Evolutionary conservation across 2,888 invertebrate species (phyloP).

Genomic region (Theretra japonica): DNA sequence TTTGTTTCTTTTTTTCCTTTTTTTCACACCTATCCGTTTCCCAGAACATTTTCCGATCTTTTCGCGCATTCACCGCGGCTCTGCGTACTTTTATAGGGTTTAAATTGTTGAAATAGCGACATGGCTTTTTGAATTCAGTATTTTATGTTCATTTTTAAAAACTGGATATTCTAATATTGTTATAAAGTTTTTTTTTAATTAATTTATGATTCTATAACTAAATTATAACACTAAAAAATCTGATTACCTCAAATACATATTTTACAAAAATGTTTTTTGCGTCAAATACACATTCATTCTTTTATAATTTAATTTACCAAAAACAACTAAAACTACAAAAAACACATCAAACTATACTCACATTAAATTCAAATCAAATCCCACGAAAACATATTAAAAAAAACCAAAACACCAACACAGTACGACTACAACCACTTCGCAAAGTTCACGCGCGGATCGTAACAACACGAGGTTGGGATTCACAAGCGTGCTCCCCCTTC

Average conservation of each 20-base stretch:
- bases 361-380: constrained; percentile 16
- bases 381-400: background rate
- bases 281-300: background rate
- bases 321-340: background rate
- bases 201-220: too few relatives aligned
- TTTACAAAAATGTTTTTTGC: background rate
- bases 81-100: constrained; percentile 13
- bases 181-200: too few relatives aligned
- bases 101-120: too few relatives aligned
- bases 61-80: constrained; percentile 8
- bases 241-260: background rate
- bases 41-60: constrained; percentile 1
- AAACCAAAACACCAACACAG: background rate
- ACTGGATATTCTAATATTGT: too few relatives aligned
- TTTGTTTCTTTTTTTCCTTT: background rate
- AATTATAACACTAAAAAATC: too few relatives aligned
- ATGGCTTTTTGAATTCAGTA: too few relatives aligned
- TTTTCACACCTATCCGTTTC: constrained; percentile 23
- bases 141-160: too few relatives aligned
- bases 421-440: background rate
- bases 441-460: constrained; percentile 59
- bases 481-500: constrained; percentile 54
- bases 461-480: constrained; percentile 43
- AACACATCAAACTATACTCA: background rate
- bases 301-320: background rate